These are phyloP conservation scores for Lottia gigantea DNA, from an alignment of 2,888 invertebrate genomes.

Conservation along the genomic window DNA sequence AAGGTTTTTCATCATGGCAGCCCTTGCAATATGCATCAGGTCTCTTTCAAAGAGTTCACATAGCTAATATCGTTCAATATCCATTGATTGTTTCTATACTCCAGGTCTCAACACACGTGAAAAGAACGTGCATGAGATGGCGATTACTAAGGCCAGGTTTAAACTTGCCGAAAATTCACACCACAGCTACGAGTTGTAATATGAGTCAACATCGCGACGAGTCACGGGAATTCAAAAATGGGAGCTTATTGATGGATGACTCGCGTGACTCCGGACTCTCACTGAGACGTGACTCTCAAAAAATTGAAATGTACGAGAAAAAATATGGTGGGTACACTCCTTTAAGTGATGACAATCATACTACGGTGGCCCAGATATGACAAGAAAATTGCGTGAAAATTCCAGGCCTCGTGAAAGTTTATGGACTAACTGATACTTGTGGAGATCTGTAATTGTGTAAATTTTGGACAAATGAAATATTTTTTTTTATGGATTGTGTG, in stretches of 20 bases:
- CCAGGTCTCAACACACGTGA: conserved; percentile 16
- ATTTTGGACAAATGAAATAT: too few species aligned
- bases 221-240: not conserved
- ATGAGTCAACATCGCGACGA: conserved; percentile 7
- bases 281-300: not conserved
- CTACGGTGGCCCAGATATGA: not conserved
- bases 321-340: not conserved
- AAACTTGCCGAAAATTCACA: conserved; percentile 12
- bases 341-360: conserved; percentile 3
- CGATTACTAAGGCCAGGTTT: conserved; percentile 13
- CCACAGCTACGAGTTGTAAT: conserved; percentile 17
- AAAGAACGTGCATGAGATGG: conserved; percentile 17
- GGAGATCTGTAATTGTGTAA: too few species aligned
- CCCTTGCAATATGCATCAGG: too few species aligned
- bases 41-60: too few species aligned
- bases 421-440: too few species aligned
- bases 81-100: not conserved
- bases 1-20: too few species aligned
- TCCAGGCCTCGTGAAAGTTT: too few species aligned
- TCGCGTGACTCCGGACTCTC: not conserved
- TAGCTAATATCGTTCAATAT: too few species aligned
- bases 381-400: too few species aligned
- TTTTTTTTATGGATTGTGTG: too few species aligned
- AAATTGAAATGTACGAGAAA: conserved; percentile 2
- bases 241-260: not conserved